phyloP scores from a whole-genome alignment of 2,113 vertebrate genomes.

The Amphiprion ocellaris region DNA sequence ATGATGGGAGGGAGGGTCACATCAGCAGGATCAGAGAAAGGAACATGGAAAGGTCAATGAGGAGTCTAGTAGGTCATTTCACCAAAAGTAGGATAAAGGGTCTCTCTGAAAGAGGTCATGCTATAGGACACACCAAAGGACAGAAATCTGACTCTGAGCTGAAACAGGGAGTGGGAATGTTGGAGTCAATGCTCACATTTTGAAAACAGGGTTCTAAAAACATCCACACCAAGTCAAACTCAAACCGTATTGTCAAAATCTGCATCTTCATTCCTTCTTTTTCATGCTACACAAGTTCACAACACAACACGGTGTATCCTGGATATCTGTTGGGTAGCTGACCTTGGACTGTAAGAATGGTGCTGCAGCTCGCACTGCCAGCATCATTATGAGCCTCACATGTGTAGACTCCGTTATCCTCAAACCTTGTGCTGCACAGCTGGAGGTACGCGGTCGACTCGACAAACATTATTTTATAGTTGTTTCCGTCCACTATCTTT shows the following conservation, averaged over 20 bases:
- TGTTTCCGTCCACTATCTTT: conserved; percentile 86
- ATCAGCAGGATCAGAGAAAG: too few relatives aligned
- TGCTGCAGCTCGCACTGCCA: conserved; percentile 93
- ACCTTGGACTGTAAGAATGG: conserved; percentile 94
- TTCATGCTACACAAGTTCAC: conserved; percentile 43
- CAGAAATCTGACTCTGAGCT: background rate
- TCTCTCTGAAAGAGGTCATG: conserved; percentile 36
- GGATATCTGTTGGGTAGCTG: conserved; percentile 66
- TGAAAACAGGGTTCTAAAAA: background rate
- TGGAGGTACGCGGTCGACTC: conserved; percentile 90
- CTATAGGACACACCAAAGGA: conserved; percentile 4
- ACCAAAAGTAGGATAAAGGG: background rate
- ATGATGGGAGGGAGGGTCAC: too few relatives aligned
- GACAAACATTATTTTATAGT: conserved; percentile 88
- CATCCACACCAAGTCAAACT: too few relatives aligned
- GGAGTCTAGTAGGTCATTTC: background rate
- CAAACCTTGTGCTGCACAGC: conserved; percentile 84
- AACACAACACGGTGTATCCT: background rate
- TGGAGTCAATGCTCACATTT: too few relatives aligned
- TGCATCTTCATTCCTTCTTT: conserved; percentile 18
- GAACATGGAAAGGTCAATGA: background rate
- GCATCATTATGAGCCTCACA: conserved; percentile 95
- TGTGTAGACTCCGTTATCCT: conserved; percentile 93
- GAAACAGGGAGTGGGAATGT: too few relatives aligned
- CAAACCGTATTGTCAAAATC: background rate